Conservation (phyloP, 2,113 vertebrate species). For the Charadrius vociferus region DNA sequence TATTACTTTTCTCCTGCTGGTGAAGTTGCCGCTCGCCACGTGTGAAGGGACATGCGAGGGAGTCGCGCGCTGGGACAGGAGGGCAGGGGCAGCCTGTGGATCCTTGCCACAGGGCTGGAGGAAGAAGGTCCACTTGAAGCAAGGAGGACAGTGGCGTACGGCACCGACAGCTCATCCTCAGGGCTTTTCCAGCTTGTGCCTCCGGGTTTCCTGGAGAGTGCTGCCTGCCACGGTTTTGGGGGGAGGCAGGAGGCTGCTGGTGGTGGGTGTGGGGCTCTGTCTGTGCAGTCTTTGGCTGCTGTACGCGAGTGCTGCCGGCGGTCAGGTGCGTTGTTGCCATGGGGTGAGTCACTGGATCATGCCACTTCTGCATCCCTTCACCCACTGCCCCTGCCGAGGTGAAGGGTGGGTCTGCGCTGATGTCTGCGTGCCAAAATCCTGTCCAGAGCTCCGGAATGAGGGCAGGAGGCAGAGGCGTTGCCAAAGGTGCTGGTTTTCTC, state of each 20-base stretch:
- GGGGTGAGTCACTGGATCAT: not conserved
- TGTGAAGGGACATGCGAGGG: not conserved
- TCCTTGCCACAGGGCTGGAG: rapidly evolving
- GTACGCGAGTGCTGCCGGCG: rapidly evolving
- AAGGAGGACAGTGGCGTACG: rapidly evolving
- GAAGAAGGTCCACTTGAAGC: not conserved
- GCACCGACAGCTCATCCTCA: too few relatives aligned
- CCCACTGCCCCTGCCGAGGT: rapidly evolving
- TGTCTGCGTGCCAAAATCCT: not conserved
- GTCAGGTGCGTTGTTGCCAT: rapidly evolving
- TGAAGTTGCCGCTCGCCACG: rapidly evolving
- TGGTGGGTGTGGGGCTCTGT: not conserved
- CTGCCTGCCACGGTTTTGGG: not conserved
- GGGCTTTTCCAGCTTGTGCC: too few relatives aligned
- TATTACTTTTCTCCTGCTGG: not conserved
- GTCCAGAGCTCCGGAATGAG: not conserved
- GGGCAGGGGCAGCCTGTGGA: not conserved
- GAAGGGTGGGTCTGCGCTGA: not conserved
- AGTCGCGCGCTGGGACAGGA: not conserved
- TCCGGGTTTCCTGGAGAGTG: not conserved
- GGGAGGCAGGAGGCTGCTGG: not conserved
- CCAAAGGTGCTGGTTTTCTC: not conserved
- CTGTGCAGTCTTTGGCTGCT: not conserved
- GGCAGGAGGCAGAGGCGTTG: not conserved
- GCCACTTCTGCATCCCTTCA: not conserved